Evolutionary conservation across 2,113 vertebrate genomes (phyloP).

Genomic region (Oostethus manadensis): DNA sequence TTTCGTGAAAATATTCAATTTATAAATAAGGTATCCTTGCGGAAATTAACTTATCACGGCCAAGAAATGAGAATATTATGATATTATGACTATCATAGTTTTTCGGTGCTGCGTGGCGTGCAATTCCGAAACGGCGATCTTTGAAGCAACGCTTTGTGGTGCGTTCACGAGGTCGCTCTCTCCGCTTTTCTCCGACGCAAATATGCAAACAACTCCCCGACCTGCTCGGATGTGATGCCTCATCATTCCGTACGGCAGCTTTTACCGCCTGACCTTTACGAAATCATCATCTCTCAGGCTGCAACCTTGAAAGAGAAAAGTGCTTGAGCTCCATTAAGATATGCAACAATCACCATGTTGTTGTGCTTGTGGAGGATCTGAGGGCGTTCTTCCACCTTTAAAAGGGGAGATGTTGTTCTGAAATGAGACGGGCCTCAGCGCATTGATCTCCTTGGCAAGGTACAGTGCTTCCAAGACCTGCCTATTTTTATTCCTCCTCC

Average conservation of each 20-base stretch:
- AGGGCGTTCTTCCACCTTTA: conserved; percentile 34
- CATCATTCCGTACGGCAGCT: background rate
- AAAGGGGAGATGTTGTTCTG: conserved; percentile 27
- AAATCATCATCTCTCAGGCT: background rate
- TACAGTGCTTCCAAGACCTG: conserved; percentile 17
- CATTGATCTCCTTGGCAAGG: background rate
- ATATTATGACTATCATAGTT: no score
- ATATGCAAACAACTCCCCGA: no score
- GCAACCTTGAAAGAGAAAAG: conserved; percentile 19
- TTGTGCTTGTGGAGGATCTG: conserved; percentile 29
- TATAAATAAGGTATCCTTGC: no score
- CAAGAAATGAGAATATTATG: no score
- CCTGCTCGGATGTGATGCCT: background rate
- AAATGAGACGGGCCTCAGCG: conserved; percentile 5
- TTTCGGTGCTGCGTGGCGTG: no score
- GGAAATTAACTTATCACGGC: no score
- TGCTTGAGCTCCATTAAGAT: conserved; percentile 27
- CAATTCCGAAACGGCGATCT: no score
- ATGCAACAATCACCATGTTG: conserved; percentile 32
- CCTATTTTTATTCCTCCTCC: conserved; percentile 38
- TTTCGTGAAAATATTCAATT: no score
- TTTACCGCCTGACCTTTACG: conserved; percentile 4
- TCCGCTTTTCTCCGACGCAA: no score
- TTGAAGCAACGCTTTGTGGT: no score
- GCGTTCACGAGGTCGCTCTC: no score